phyloP scores from a whole-genome alignment of 2,113 vertebrate genomes.

The Myotis yumanensis region DNA sequence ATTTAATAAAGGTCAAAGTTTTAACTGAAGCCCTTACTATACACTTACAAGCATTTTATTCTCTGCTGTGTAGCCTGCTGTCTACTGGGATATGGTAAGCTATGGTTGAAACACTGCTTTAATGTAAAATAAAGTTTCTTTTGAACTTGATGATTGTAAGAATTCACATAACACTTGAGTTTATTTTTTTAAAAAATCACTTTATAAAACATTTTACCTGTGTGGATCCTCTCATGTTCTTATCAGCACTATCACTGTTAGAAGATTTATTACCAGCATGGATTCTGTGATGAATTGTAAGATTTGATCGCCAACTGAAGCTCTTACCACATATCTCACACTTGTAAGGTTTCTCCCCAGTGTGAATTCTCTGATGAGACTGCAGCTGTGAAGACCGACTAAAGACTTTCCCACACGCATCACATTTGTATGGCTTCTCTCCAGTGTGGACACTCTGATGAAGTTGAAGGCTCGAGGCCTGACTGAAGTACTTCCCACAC shows the following conservation, averaged over 20 bases:
- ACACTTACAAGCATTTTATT: background rate
- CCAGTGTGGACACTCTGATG: slow-evolving; percentile 76
- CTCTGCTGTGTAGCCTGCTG: background rate
- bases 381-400: slow-evolving; percentile 68
- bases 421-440: slow-evolving; percentile 77
- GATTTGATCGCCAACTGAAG: slow-evolving; percentile 71
- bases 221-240: background rate
- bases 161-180: slow-evolving; percentile 13
- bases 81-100: background rate
- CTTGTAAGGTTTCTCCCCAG: slow-evolving; percentile 72
- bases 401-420: slow-evolving; percentile 65
- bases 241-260: background rate
- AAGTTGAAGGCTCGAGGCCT: slow-evolving; percentile 76
- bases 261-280: slow-evolving; percentile 43
- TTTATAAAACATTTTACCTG: slow-evolving; percentile 44
- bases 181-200: background rate
- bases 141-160: background rate
- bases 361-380: slow-evolving; percentile 71
- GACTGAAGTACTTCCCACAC: slow-evolving; percentile 81
- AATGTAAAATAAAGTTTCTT: background rate
- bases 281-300: slow-evolving; percentile 69
- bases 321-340: slow-evolving; percentile 72
- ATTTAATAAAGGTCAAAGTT: background rate
- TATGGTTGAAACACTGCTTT: background rate
- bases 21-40: background rate